Evolutionary conservation across 1,140 invertebrate species (phyloP).

Genomic region (Pogonus chalceus): DNA sequence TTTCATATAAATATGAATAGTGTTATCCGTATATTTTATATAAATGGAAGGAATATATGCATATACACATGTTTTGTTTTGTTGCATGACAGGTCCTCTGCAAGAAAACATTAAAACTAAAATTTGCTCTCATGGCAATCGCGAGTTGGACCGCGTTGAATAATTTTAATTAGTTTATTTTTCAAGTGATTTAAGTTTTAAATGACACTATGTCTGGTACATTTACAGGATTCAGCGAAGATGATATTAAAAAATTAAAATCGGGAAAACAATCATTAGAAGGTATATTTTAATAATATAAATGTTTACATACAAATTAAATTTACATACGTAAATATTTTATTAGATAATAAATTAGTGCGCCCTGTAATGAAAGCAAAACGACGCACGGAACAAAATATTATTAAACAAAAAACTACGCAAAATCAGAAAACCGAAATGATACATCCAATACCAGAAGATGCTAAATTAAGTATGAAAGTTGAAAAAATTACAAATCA

Average conservation of each 20-base stretch:
- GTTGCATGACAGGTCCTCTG: too few relatives aligned
- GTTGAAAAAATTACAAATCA: background rate
- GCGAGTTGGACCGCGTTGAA: background rate
- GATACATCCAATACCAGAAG: background rate
- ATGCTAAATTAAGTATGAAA: background rate
- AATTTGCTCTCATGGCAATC: background rate
- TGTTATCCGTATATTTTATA: too few relatives aligned
- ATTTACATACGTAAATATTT: background rate
- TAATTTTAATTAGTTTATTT: background rate
- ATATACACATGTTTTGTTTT: too few relatives aligned
- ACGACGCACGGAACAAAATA: background rate
- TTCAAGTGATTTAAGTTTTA: background rate
- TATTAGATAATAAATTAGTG: background rate
- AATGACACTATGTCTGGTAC: slow-evolving; percentile 27
- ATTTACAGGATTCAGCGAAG: slow-evolving; percentile 38
- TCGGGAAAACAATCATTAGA: background rate
- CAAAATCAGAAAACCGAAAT: background rate
- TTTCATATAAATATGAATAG: too few relatives aligned
- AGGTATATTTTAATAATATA: background rate
- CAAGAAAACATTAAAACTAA: background rate
- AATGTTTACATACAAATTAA: background rate
- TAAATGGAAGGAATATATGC: too few relatives aligned
- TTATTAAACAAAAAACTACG: background rate
- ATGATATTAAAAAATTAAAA: slow-evolving; percentile 35
- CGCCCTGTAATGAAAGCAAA: background rate